Evolutionary conservation across 1,140 invertebrate genomes (phyloP).

Genomic region (Battus philenor): DNA sequence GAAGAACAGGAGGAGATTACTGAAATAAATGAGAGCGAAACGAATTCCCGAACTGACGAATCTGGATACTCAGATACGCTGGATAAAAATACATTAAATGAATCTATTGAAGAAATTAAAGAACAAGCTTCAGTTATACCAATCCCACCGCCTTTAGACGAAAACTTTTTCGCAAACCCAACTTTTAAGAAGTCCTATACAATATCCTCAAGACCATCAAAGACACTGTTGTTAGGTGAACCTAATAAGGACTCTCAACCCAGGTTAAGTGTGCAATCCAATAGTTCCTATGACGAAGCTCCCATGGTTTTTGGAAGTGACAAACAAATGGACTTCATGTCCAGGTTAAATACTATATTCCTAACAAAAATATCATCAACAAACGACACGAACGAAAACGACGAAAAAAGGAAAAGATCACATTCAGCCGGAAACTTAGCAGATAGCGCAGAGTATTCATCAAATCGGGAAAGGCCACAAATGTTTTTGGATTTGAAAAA

Average conservation of each 20-base stretch:
- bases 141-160: slow-evolving; percentile 55
- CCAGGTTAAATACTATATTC: slow-evolving; percentile 55
- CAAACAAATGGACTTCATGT: slow-evolving; percentile 62
- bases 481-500: slow-evolving; percentile 53
- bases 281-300: slow-evolving; percentile 43
- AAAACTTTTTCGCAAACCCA: slow-evolving; percentile 50
- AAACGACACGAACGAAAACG: slow-evolving; percentile 35
- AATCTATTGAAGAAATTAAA: slow-evolving; percentile 43
- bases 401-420: slow-evolving; percentile 48
- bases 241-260: slow-evolving; percentile 38
- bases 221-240: slow-evolving; percentile 23
- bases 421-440: slow-evolving; percentile 49
- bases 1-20: slow-evolving; percentile 44
- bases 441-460: slow-evolving; percentile 35
- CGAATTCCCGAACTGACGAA: slow-evolving; percentile 61
- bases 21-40: slow-evolving; percentile 55
- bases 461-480: slow-evolving; percentile 29
- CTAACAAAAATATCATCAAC: slow-evolving; percentile 45
- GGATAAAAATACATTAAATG: slow-evolving; percentile 43
- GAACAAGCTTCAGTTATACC: slow-evolving; percentile 47
- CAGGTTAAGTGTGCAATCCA: slow-evolving; percentile 53
- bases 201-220: slow-evolving; percentile 37
- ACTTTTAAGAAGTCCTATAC: slow-evolving; percentile 54
- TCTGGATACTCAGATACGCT: slow-evolving; percentile 68
- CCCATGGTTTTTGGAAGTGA: slow-evolving; percentile 61